Evolutionary conservation across 1,140 invertebrate species (phyloP).

Genomic region (Phenacoccus solenopsis): DNA sequence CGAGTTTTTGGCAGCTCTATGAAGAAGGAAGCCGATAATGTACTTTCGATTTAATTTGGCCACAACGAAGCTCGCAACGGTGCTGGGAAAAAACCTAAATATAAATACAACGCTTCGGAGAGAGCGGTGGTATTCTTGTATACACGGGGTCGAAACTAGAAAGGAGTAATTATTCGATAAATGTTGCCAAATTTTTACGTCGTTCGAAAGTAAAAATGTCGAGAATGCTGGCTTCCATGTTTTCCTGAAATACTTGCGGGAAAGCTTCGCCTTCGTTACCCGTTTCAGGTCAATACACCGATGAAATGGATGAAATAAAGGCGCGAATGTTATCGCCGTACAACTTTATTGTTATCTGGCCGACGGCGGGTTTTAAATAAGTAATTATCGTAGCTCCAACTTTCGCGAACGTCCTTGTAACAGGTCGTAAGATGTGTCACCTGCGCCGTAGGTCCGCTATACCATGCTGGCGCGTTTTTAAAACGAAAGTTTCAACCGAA

Average conservation of each 20-base stretch:
- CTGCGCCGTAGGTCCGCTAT: no score
- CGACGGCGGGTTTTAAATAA: no score
- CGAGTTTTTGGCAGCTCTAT: background rate
- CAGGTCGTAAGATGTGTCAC: background rate
- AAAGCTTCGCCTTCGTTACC: background rate
- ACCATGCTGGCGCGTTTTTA: background rate
- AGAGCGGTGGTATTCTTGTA: background rate
- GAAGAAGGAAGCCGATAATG: background rate
- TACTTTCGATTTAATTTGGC: no score
- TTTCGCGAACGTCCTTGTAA: background rate
- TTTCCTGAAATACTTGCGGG: background rate
- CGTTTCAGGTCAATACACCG: no score
- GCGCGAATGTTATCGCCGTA: background rate
- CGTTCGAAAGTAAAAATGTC: background rate
- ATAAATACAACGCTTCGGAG: background rate
- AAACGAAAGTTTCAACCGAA: background rate
- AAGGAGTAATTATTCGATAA: background rate
- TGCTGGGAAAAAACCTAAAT: background rate
- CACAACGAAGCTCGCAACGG: background rate
- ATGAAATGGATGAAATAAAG: background rate
- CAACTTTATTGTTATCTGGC: background rate
- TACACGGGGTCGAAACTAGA: background rate
- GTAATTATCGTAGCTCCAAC: no score
- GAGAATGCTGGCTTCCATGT: background rate
- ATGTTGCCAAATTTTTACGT: slow-evolving; percentile 1